These are phyloP conservation scores for Argyresthia goedartella DNA, from an alignment of 2,888 invertebrate genomes.

Conservation along the genomic window DNA sequence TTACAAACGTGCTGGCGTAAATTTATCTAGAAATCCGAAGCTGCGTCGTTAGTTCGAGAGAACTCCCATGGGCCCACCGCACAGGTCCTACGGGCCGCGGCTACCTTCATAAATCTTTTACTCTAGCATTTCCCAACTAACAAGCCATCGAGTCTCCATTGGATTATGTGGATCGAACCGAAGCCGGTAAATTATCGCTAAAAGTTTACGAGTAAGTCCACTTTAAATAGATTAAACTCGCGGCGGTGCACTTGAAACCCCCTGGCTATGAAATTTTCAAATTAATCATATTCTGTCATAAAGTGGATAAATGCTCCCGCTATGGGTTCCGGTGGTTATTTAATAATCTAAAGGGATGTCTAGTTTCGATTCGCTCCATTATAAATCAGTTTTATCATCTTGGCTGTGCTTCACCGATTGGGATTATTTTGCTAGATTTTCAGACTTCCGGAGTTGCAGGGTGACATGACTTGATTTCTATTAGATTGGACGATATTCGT, in stretches of 20 bases:
- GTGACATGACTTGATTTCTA: too few species aligned
- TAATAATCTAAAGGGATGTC: slow-evolving; percentile 47
- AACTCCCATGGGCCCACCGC: slow-evolving; percentile 20
- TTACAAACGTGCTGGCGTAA: too few species aligned
- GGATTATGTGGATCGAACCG: slow-evolving; percentile 19
- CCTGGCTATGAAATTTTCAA: slow-evolving; percentile 34
- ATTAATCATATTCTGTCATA: slow-evolving; percentile 42
- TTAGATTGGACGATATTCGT: too few species aligned
- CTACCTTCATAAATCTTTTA: slow-evolving; percentile 66
- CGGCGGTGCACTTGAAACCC: slow-evolving; percentile 5
- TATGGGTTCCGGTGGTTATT: slow-evolving; percentile 34
- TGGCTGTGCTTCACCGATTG: slow-evolving; percentile 21
- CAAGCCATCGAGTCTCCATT: slow-evolving; percentile 33
- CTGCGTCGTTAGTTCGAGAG: neutral
- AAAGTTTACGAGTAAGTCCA: slow-evolving; percentile 55
- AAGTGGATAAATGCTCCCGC: slow-evolving; percentile 24
- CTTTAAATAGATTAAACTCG: slow-evolving; percentile 54
- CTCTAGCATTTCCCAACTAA: slow-evolving; percentile 57
- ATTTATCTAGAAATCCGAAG: too few species aligned
- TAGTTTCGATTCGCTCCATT: slow-evolving; percentile 25
- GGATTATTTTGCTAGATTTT: slow-evolving; percentile 15
- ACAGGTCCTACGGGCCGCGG: slow-evolving; percentile 36
- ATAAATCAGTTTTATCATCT: slow-evolving; percentile 53
- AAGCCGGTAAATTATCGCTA: slow-evolving; percentile 42
- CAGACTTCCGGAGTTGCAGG: too few species aligned